phyloP scores from a whole-genome alignment of 1,140 invertebrate species.

The Mercenaria mercenaria region DNA sequence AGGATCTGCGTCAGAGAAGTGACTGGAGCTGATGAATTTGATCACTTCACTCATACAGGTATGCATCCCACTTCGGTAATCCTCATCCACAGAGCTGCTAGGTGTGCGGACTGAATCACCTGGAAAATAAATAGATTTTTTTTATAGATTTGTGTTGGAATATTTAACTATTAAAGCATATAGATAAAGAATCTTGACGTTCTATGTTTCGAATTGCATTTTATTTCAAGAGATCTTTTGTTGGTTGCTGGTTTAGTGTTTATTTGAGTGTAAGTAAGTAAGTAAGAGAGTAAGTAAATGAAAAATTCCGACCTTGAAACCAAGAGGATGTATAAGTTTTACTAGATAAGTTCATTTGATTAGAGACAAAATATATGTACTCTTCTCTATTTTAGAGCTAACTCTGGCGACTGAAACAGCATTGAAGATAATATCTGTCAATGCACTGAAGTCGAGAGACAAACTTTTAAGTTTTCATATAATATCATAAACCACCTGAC shows the following conservation, averaged over 20 bases:
- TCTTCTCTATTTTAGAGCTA: no score
- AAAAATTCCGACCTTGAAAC: no score
- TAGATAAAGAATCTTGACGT: neutral
- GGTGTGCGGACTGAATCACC: constrained; percentile 1
- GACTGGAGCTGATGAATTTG: constrained; percentile 35
- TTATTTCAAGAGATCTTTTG: neutral
- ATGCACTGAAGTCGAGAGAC: no score
- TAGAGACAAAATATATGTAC: no score
- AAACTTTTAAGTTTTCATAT: no score
- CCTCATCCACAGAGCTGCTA: neutral
- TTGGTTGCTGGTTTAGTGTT: neutral
- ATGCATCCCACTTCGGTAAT: constrained; percentile 56
- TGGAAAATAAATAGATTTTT: neutral
- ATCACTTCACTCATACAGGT: constrained; percentile 60
- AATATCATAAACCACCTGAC: neutral
- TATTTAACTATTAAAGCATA: neutral
- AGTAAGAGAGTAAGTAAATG: no score
- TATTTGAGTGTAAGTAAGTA: no score
- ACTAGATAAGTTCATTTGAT: no score
- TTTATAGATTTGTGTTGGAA: neutral
- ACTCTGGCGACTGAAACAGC: no score
- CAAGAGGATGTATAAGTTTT: no score
- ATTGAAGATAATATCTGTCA: no score
- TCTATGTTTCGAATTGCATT: neutral
- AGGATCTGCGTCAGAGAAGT: constrained; percentile 30